Evolutionary conservation across 1,140 invertebrate genomes (phyloP).

Genomic region (Aleiodes sp.): DNA sequence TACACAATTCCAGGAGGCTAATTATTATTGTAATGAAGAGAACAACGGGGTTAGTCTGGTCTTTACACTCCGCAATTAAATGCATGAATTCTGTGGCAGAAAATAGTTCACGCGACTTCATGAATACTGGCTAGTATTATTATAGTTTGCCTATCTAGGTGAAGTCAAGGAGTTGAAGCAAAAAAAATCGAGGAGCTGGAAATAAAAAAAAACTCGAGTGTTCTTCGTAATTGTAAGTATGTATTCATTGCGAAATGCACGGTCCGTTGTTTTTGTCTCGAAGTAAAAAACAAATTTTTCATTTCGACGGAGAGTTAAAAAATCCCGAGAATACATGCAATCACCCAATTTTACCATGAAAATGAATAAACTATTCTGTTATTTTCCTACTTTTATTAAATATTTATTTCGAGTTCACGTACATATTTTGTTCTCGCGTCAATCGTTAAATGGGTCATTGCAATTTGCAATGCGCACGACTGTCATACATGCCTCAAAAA

Average conservation of each 20-base stretch:
- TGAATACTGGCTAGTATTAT: background rate
- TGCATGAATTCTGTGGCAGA: conserved; percentile 13
- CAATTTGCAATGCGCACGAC: conserved; percentile 14
- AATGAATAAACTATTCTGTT: too few relatives aligned
- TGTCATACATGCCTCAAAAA: background rate
- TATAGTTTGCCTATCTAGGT: conserved; percentile 11
- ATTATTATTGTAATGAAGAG: conserved; percentile 9
- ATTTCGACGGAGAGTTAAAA: background rate
- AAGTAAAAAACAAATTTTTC: background rate
- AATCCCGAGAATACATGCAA: background rate
- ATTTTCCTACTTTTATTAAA: background rate
- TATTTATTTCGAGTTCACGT: background rate
- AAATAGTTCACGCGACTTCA: conserved; percentile 5
- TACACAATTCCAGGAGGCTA: conserved; percentile 1
- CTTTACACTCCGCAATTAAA: conserved; percentile 4
- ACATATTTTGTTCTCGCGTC: conserved; percentile 1
- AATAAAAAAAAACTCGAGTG: too few relatives aligned
- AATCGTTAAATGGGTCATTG: conserved; percentile 4
- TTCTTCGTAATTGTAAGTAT: too few relatives aligned
- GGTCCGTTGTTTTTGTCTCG: background rate
- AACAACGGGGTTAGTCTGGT: conserved; percentile 12
- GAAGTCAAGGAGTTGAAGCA: background rate
- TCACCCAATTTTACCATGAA: background rate
- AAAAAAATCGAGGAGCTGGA: background rate
- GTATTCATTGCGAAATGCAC: background rate